Base-by-base conservation (phyloP, 2,888 invertebrate species). In the Epicampocera succincta region DNA sequence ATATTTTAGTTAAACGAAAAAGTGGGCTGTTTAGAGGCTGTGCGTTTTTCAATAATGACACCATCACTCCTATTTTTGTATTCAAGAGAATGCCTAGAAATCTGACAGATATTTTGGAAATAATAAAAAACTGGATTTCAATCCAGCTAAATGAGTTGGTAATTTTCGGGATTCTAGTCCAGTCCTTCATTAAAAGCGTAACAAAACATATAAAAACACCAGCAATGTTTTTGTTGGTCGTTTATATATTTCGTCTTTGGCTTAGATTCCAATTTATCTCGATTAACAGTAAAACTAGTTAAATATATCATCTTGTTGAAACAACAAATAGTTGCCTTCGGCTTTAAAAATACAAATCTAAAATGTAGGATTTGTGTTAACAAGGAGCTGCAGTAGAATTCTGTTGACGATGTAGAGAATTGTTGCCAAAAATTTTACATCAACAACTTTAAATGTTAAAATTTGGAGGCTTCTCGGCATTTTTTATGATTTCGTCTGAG, bases 261-360 rank as follows among this genome's bases (percentile, higher is more conserved):
- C 56, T 69, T 74, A 82, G 74, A 77, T 82, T 77, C 69, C 81
- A 69, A 74, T 82, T 82, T 77, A 77, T 71, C 81, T 77, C 74
- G 81, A 74, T 82, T 69, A 82, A 82, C 81, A 74, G 69, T 50
- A 42, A 60, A 82, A 82, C 65, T 81, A 77, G 61, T 73, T 73
- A 56, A 77, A 81, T 56, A 81, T 56, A 58, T 13, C 38, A 61
- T 52, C 54, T 48, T 21, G 29, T 48, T 3, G 33, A 33, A 33
- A 33, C 19, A 68, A 58, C 5, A 58, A 3, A 29, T 12, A 13
- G 5, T n/a, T 42, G n/a, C n/a, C n/a, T n/a, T n/a, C n/a, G n/a
- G n/a, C n/a, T n/a, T n/a, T n/a, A n/a, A n/a, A n/a, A n/a, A n/a
- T n/a, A n/a, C n/a, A n/a, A n/a, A n/a, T n/a, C n/a, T n/a, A n/a